Evolutionary conservation across 2,113 vertebrate species (phyloP).

Genomic region (Lepisosteus oculatus): DNA sequence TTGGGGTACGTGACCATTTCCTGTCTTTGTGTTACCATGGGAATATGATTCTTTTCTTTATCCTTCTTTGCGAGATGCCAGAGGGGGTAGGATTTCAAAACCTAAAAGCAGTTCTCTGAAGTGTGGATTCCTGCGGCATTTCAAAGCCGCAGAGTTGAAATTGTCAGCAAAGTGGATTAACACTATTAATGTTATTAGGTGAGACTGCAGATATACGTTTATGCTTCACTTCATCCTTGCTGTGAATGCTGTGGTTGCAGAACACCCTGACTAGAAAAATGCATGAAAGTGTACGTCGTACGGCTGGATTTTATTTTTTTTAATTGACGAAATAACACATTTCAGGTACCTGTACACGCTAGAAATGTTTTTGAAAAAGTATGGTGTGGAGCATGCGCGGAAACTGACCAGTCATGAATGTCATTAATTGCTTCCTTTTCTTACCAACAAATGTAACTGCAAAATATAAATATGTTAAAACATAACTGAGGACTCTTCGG

Average conservation of each 20-base stretch:
- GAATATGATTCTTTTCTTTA: constrained; percentile 69
- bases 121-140: background rate
- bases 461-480: too few species aligned
- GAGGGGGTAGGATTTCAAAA: background rate
- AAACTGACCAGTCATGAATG: too few species aligned
- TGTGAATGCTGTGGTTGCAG: background rate
- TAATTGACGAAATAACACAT: too few species aligned
- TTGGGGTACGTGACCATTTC: constrained; percentile 96
- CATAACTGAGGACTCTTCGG: too few species aligned
- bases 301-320: too few species aligned
- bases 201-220: background rate
- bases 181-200: background rate
- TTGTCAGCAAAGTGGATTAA: background rate
- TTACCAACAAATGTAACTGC: too few species aligned
- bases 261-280: too few species aligned
- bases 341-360: too few species aligned
- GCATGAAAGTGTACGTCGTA: too few species aligned
- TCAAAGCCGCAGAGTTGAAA: background rate
- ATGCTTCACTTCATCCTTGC: background rate
- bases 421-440: too few species aligned
- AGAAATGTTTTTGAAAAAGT: too few species aligned
- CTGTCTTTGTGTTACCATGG: constrained; percentile 75
- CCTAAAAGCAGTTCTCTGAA: background rate
- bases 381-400: too few species aligned
- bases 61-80: background rate